Evolutionary conservation across 2,888 invertebrate genomes (phyloP).

Genomic region (Melitaea athalia): DNA sequence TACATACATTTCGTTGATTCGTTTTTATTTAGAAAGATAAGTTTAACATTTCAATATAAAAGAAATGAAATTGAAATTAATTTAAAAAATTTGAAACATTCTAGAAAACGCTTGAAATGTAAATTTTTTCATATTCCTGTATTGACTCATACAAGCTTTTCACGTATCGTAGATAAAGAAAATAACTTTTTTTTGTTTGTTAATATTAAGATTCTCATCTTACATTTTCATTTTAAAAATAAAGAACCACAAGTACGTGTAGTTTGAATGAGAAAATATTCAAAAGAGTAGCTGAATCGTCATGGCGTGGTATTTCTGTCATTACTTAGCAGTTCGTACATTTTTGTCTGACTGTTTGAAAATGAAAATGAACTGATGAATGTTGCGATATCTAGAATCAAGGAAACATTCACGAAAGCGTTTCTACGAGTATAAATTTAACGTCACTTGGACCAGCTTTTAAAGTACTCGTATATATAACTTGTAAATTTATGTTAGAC

Average conservation of each 20-base stretch:
- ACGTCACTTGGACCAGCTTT: background rate
- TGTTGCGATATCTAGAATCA: constrained; percentile 29
- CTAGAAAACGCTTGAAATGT: background rate
- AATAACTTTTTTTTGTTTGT: background rate
- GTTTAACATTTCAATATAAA: too few relatives aligned
- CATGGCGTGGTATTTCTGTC: constrained; percentile 33
- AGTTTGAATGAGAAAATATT: constrained; percentile 34
- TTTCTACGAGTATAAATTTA: background rate
- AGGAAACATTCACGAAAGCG: constrained; percentile 13
- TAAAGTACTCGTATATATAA: background rate
- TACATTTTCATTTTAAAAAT: constrained; percentile 26
- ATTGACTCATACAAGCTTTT: background rate
- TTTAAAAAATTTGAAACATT: too few relatives aligned
- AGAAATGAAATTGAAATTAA: too few relatives aligned
- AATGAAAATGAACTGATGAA: constrained; percentile 21
- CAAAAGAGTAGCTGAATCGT: constrained; percentile 36
- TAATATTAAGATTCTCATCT: constrained; percentile 19
- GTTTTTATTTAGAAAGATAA: too few relatives aligned
- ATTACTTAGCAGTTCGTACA: constrained; percentile 40
- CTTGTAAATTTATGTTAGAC: constrained; percentile 5
- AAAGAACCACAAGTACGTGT: constrained; percentile 15
- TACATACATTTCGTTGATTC: too few relatives aligned
- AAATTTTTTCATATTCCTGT: background rate
- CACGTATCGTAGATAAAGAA: background rate
- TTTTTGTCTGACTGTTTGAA: constrained; percentile 30